Evolutionary conservation across 1,140 invertebrate genomes (phyloP), one percentile per base, ranked within the genome.

Genomic region (Drosophila burlai): DNA sequence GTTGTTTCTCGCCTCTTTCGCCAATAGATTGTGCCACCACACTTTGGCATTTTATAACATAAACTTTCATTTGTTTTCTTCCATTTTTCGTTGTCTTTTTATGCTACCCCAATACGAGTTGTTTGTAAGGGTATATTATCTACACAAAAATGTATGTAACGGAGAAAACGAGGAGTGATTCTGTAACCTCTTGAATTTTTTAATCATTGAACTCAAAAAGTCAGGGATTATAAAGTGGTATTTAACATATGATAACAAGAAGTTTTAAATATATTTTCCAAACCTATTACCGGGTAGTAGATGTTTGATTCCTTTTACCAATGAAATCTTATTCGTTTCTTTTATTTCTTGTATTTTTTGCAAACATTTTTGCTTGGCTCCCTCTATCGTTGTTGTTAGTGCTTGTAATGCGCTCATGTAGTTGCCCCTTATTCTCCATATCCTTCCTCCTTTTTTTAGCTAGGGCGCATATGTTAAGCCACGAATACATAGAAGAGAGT

Each of bases 1-100:
- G 47, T 66, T 21, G 29, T 31, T 31, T 31, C 29, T 31, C 29
- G 29, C 29, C 7, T 7, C 29, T 77, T 54, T 77, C 73, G 77
- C 73, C 83, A 84, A 90, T 90, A 89, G 85, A 90, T 89, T 89
- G 78, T 81, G 72, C 75, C 72, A 83, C 81, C 81, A 81, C 84
- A 90, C 85, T 89, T 84, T 90, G 85, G 69, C 85, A 90, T 90
- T 89, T 89, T 89, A 89, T 89, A 89, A 90, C 85, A 90, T 89
- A 89, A 89, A 89, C 81, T 89, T 89, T 89, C 85, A 89, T 89
- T 89, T 89, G 81, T 82, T 90, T 89, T 82, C 79, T 79, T 80
- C 74, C 81, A 67, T 74, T 80, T 83, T 73, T 81, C 54, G 57
- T 46, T 31, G 36, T 74, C 24, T 63, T 46, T 50, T 62, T 58